Evolutionary conservation across 2,113 vertebrate species (phyloP).

Genomic region (Carassius auratus): DNA sequence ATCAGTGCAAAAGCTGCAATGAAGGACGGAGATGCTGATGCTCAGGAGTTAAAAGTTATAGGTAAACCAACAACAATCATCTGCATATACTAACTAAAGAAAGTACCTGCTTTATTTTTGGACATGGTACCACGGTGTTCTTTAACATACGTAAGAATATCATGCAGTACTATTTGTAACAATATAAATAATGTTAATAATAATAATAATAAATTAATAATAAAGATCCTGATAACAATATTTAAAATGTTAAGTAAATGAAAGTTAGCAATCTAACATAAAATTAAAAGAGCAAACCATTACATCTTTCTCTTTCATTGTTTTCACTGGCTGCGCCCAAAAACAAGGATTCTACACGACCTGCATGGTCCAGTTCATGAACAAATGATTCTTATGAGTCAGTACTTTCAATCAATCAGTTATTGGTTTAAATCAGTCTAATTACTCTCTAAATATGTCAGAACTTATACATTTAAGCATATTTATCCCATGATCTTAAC

Average conservation of each 20-base stretch:
- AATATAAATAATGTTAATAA: background rate
- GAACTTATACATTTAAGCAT: background rate
- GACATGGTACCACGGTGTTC: background rate
- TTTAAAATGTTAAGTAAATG: no score
- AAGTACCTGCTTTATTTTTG: no score
- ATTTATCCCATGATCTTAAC: background rate
- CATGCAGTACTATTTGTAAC: no score
- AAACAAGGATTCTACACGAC: background rate
- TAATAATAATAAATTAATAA: background rate
- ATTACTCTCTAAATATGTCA: background rate
- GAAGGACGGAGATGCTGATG: background rate
- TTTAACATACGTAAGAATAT: background rate
- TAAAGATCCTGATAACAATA: no score
- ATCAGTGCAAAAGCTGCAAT: rapidly evolving
- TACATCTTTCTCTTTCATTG: background rate
- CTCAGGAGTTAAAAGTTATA: slow-evolving; percentile 48
- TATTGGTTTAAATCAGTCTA: background rate
- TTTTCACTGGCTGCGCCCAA: background rate
- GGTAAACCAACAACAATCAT: slow-evolving; percentile 44
- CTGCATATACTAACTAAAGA: no score
- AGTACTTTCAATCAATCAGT: no score
- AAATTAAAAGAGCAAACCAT: background rate
- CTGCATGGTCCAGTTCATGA: no score
- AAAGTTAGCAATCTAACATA: background rate
- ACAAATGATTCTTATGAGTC: no score